Percentiles rank a stretch among this genome's conserved stretches.
These are phyloP conservation scores for Hippotragus niger DNA, from an alignment of 2,113 vertebrate genomes.

Conservation along the genomic window DNA sequence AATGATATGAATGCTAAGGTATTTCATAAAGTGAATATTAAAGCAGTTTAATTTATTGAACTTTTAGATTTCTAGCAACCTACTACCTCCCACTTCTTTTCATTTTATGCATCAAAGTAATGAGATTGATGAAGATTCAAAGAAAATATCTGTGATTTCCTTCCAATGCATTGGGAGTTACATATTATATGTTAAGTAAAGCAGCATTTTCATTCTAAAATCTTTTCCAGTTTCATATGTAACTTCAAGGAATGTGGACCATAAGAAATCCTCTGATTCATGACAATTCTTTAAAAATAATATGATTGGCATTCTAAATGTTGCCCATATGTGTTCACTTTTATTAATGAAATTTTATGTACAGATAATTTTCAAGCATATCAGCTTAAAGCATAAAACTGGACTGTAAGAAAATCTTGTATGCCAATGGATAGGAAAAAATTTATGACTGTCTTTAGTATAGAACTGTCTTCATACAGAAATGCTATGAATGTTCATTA, in stretches of 20 bases:
- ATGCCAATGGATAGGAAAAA: neutral
- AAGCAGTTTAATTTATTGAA: neutral
- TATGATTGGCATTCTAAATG: neutral
- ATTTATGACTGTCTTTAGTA: neutral
- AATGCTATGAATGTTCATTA: neutral
- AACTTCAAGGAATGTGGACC: neutral
- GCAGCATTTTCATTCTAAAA: neutral
- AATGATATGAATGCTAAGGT: constrained; percentile 8
- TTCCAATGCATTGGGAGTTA: neutral
- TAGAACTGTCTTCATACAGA: neutral
- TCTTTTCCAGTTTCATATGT: neutral
- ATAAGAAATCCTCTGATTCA: neutral
- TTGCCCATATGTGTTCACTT: neutral
- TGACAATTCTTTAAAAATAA: neutral
- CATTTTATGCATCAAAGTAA: constrained; percentile 14
- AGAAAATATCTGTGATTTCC: neutral
- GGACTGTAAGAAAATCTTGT: neutral
- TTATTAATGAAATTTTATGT: neutral
- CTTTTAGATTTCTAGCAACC: neutral
- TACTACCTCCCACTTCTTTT: neutral
- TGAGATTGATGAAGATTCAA: neutral
- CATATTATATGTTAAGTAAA: constrained; percentile 8
- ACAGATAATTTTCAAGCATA: neutral
- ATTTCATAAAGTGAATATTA: constrained; percentile 4
- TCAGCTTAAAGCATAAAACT: neutral